Evolutionary conservation across 2,797 vertebrate species (phyloP), one percentile per base, ranked within the genome.

Genomic region (Champsocephalus esox): DNA sequence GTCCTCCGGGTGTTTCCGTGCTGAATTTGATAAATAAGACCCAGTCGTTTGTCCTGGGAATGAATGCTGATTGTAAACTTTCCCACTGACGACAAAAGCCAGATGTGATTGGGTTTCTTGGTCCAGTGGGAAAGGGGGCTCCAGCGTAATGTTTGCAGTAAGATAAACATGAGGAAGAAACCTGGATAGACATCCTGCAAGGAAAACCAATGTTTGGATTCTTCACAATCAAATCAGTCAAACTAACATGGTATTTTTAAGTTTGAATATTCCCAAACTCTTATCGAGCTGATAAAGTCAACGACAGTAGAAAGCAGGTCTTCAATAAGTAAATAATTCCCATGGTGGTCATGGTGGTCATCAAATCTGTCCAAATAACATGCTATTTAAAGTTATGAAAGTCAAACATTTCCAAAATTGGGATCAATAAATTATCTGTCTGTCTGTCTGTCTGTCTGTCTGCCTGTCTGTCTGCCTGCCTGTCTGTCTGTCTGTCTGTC

Each of bases 241-340:
- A 56, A 9, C 12, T 34, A 28, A 48, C 2, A 10, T 13, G 24
- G 9, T 13, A 19, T 54, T 49, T 38, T 32, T 43, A 41, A 46
- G 5, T 19, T 10, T 38, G 9, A 28, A 60, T 21, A 1, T 0
- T n/a, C 4, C 21, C n/a, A 46, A 12, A 60, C 4, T 21, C n/a
- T 3, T 49, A n/a, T 28, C n/a, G 21, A 54, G 38, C 17, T 64
- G 43, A 21, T 19, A 61, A 75, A 64, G 45, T 73, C 28, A 65
- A 45, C 52, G 9, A 58, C 70, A 70, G 12, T 0, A 62, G 12
- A 60, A 17, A 14, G n/a, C n/a, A 81, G 49, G 34, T 67, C 48
- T 13, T 32, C 55, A 69, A 24, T 0, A 55, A 60, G 12, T 28
- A 46, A 73, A n/a, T 32, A 21, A 44, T 44, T 67, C 12, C 5